Evolutionary conservation across 2,888 invertebrate genomes (phyloP).

Genomic region (Dusona sp.): DNA sequence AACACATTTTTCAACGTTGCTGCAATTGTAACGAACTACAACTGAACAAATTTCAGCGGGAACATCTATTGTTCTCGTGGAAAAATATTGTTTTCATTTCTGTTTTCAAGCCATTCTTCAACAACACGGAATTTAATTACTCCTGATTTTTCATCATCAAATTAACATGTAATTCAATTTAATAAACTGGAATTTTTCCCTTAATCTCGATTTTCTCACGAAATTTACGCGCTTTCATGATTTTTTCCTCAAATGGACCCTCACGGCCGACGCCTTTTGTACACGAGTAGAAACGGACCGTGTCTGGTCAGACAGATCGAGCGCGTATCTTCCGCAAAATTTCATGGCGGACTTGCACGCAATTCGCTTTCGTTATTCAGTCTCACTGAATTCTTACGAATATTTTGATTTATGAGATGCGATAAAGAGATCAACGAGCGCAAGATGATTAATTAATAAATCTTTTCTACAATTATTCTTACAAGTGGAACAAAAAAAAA

Average conservation of each 20-base stretch:
- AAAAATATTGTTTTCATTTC: too few species aligned
- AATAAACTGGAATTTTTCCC: neutral
- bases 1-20: too few species aligned
- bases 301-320: slow-evolving; percentile 42
- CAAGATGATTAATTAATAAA: neutral
- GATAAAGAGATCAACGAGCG: slow-evolving; percentile 26
- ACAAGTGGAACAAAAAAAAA: neutral
- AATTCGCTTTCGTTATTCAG: slow-evolving; percentile 49
- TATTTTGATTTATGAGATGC: neutral
- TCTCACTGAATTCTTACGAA: slow-evolving; percentile 43
- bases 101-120: too few species aligned
- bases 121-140: neutral
- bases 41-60: too few species aligned
- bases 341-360: slow-evolving; percentile 24
- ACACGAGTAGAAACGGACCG: slow-evolving; percentile 27
- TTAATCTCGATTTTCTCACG: neutral
- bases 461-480: neutral
- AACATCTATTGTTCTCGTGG: too few species aligned
- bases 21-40: too few species aligned
- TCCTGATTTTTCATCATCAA: neutral
- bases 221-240: neutral
- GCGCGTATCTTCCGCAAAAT: slow-evolving; percentile 17
- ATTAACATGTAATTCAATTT: neutral
- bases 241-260: slow-evolving; percentile 3
- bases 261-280: slow-evolving; percentile 15